Percentiles rank a stretch among this genome's conserved stretches.
Conservation (phyloP, 2,797 vertebrate genomes). For the Agapornis canus region DNA sequence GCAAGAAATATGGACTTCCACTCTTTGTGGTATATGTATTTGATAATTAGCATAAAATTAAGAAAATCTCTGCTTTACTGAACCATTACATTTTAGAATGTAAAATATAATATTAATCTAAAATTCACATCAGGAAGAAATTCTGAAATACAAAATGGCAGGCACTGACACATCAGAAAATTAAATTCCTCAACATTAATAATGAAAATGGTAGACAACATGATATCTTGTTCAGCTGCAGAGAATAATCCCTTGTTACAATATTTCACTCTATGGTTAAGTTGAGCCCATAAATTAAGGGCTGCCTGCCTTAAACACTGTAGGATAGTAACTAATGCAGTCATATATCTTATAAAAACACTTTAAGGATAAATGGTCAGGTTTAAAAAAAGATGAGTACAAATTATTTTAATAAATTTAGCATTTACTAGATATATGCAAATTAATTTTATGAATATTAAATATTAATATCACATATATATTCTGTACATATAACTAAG, state of each 20-base stretch:
- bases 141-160: background rate
- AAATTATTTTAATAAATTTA: background rate
- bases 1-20: background rate
- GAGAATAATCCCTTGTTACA: background rate
- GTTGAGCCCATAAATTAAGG: background rate
- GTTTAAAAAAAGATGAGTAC: fast-evolving
- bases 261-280: background rate
- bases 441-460: background rate
- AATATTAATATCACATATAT: background rate
- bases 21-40: background rate
- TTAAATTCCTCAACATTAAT: background rate
- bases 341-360: background rate
- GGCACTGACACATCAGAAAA: background rate
- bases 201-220: background rate
- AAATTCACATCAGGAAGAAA: background rate
- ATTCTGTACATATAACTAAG: background rate
- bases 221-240: background rate
- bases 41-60: background rate
- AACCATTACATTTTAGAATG: background rate
- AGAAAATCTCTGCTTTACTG: background rate
- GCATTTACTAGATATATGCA: background rate
- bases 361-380: background rate
- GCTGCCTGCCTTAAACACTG: background rate
- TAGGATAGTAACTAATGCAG: background rate
- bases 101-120: background rate